Evolutionary conservation across 1,140 invertebrate genomes (phyloP), one percentile per base, ranked within the genome.

Genomic region (Ceratitis capitata): DNA sequence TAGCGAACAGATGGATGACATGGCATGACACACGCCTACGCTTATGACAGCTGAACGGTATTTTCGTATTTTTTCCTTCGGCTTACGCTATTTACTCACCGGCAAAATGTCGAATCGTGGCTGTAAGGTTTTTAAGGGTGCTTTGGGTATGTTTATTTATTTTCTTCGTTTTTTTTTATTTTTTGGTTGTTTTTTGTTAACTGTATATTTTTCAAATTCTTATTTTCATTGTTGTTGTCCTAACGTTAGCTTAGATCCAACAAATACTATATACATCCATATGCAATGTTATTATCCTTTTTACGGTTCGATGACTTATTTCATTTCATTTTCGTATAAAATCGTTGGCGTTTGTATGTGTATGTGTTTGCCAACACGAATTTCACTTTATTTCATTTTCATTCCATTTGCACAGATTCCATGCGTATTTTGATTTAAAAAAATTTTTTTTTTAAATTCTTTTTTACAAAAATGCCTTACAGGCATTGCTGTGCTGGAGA

Each of bases 271-370:
- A n/a, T n/a, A n/a, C n/a, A n/a, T n/a, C 69, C 39, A 39, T n/a
- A n/a, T 78, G 32, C 69, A n/a, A n/a, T n/a, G 69, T 78, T 78
- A 78, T 78, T 78, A 78, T 78, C 69, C 69, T 39, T 78, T 78
- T 78, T 78, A 78, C 69, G 39, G 69, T 78, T 78, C 69, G 69
- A 78, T 78, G 69, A 78, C 69, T 78, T 78, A 78, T 78, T 78
- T 78, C 39, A 78, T 78, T 78, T 78, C 10, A 10, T 32, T 19
- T 74, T 6, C 14, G 19, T 74, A 42, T 39, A 29, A 7, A 5
- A 9, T 9, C n/a, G 2, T n/a, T 29, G 9, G 10, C 23, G 19
- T 47, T 12, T 47, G 39, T 45, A 14, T 69, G 32, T 78, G 16
- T 69, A 5, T 69, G 64, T n/a, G 53, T 56, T 19, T 26, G n/a